Percentiles rank a stretch among this genome's conserved stretches.
These are phyloP conservation scores for Meriones unguiculatus DNA, from an alignment of 2,113 vertebrate genomes.

Conservation along the genomic window DNA sequence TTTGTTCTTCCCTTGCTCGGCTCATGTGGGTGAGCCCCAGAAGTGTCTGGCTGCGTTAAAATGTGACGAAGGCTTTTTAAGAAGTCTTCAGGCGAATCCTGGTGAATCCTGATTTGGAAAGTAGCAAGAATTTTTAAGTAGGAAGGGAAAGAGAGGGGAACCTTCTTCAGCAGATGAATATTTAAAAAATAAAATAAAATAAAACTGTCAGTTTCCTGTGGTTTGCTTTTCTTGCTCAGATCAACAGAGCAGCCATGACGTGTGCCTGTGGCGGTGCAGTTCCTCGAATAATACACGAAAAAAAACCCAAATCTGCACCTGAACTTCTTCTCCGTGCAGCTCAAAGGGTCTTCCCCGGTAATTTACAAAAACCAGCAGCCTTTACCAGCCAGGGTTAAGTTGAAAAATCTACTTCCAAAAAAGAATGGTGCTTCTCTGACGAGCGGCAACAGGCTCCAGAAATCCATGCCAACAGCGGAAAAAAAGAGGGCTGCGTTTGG, in stretches of 20 bases:
- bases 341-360: slow-evolving; percentile 23
- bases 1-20: slow-evolving; percentile 65
- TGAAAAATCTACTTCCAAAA: slow-evolving; percentile 76
- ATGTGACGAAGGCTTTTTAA: slow-evolving; percentile 74
- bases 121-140: slow-evolving; percentile 48
- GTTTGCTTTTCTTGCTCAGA: slow-evolving; percentile 61
- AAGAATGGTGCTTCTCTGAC: slow-evolving; percentile 73
- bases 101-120: slow-evolving; percentile 66
- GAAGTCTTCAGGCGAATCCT: slow-evolving; percentile 66
- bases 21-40: slow-evolving; percentile 56
- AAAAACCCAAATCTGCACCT: slow-evolving; percentile 41
- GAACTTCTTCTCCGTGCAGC: slow-evolving; percentile 53
- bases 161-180: slow-evolving; percentile 35
- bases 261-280: slow-evolving; percentile 74
- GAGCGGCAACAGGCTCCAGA: slow-evolving; percentile 66
- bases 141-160: not conserved
- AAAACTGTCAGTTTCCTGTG: slow-evolving; percentile 43
- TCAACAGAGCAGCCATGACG: slow-evolving; percentile 77
- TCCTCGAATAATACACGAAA: not conserved
- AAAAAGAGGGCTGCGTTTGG: slow-evolving; percentile 28
- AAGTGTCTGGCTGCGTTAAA: slow-evolving; percentile 68
- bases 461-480: slow-evolving; percentile 17
- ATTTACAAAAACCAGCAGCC: not conserved
- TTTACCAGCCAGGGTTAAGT: slow-evolving; percentile 74
- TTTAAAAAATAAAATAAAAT: not conserved